A percentile compares a stretch with the other conserved stretches of the same genome.
Conservation (phyloP, 1,140 invertebrate genomes). For the Panagrolaimus sp. region DNA sequence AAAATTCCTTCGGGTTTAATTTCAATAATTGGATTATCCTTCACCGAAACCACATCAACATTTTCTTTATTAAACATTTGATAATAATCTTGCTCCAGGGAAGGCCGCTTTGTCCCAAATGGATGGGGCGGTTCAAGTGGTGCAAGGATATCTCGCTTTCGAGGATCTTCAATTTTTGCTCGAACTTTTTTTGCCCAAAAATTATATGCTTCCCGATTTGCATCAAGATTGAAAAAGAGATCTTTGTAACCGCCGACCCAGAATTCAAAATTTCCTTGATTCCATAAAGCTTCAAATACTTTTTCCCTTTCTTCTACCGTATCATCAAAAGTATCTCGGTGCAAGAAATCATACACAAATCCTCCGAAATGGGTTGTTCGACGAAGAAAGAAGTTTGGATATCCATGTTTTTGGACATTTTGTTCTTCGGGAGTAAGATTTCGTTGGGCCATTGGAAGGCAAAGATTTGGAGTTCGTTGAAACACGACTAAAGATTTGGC, state of each 20-base stretch:
- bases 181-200: constrained; percentile 3
- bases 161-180: background rate
- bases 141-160: background rate
- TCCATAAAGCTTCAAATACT: background rate
- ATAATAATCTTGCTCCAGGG: constrained; percentile 1
- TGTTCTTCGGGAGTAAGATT: background rate
- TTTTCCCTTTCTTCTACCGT: background rate
- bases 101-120: background rate
- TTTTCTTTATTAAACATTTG: constrained; percentile 1
- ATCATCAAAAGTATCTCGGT: background rate
- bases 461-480: constrained; percentile 10
- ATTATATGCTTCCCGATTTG: background rate
- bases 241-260: constrained; percentile 1
- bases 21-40: background rate
- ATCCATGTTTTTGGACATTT: background rate
- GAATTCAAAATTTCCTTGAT: background rate
- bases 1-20: constrained; percentile 3
- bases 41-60: background rate
- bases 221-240: background rate
- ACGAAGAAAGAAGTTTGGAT: background rate
- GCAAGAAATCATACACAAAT: background rate
- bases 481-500: background rate
- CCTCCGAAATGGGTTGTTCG: background rate
- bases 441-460: background rate
- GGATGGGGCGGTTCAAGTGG: background rate